phyloP scores from a whole-genome alignment of 2,797 vertebrate species.

The Somateria mollissima region DNA sequence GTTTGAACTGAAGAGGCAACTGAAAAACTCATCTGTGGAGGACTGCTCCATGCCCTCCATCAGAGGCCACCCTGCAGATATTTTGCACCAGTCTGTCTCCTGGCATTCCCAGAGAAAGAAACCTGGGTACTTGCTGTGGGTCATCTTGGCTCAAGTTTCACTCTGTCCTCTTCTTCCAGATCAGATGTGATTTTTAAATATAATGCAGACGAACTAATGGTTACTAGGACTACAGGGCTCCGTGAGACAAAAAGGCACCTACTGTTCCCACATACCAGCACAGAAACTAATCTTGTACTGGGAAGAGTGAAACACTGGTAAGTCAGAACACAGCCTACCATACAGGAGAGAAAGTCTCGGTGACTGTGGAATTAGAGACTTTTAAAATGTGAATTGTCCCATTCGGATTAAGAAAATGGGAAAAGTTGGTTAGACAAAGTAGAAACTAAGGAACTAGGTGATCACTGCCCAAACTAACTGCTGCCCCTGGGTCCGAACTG shows the following conservation, averaged over 20 bases:
- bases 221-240: background rate
- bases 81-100: background rate
- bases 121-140: background rate
- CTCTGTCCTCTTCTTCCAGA: background rate
- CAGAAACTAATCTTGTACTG: accelerated
- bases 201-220: background rate
- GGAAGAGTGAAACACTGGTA: accelerated
- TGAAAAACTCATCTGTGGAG: background rate
- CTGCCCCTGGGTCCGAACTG: background rate
- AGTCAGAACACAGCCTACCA: background rate
- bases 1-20: background rate
- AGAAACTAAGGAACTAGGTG: background rate
- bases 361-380: background rate
- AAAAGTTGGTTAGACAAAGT: background rate
- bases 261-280: background rate
- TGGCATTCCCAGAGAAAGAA: background rate
- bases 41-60: background rate
- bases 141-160: background rate
- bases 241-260: background rate
- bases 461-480: background rate
- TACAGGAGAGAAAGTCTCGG: background rate
- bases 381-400: background rate
- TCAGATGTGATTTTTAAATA: background rate
- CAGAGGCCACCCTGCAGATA: background rate
- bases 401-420: background rate